Evolutionary conservation across 2,797 vertebrate genomes (phyloP).

Genomic region (Coreius guichenoti): DNA sequence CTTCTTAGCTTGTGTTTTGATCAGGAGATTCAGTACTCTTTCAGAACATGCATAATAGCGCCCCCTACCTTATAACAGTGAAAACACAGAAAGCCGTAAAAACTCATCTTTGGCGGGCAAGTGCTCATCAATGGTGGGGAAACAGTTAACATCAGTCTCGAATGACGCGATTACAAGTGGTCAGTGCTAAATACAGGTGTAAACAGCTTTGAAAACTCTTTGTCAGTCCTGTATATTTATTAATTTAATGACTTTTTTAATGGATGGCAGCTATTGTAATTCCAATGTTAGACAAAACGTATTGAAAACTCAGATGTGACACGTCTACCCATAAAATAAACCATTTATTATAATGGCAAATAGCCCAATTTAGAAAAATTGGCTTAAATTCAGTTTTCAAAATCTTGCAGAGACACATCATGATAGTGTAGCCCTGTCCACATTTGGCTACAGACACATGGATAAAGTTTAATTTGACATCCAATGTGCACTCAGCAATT

Average conservation of each 20-base stretch:
- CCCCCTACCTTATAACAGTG: no score
- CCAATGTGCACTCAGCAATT: constrained; percentile 40
- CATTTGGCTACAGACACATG: constrained; percentile 7
- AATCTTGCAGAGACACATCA: neutral
- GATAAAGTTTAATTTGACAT: constrained; percentile 39
- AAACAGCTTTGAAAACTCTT: neutral
- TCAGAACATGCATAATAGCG: no score
- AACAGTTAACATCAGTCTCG: neutral
- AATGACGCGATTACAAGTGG: neutral
- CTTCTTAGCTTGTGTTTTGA: no score
- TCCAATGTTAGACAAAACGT: neutral
- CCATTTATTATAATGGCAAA: constrained; percentile 1
- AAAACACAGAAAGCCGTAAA: no score
- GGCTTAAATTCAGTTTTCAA: neutral
- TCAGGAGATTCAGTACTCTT: no score
- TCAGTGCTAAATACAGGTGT: neutral
- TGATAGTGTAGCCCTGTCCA: neutral
- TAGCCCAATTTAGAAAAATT: no score
- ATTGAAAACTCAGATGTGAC: neutral
- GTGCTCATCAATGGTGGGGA: no score
- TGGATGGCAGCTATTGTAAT: neutral
- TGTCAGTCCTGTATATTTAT: neutral
- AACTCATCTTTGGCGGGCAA: no score
- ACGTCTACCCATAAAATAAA: neutral
- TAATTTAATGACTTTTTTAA: neutral